Evolutionary conservation across 2,113 vertebrate genomes (phyloP).

Genomic region (Boulengeromyrus knoepffleri): DNA sequence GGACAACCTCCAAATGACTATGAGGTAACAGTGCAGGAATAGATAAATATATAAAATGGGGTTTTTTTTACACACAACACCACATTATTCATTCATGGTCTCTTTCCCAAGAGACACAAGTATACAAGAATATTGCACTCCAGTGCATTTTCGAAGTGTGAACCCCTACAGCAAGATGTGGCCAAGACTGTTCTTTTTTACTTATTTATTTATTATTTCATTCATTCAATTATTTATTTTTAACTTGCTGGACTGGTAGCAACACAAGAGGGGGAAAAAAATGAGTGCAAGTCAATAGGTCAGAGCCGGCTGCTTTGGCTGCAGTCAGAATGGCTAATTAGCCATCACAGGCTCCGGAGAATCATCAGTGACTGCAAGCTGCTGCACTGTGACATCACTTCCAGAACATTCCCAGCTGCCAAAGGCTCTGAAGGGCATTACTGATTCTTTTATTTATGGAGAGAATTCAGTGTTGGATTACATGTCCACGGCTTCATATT

Average conservation of each 20-base stretch:
- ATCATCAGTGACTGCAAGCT: background rate
- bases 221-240: background rate
- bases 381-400: background rate
- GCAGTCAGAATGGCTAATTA: background rate
- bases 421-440: background rate
- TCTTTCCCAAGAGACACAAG: background rate
- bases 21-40: background rate
- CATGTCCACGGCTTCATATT: background rate
- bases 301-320: background rate
- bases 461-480: background rate
- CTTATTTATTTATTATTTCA: background rate
- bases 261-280: background rate
- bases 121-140: background rate
- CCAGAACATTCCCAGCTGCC: background rate
- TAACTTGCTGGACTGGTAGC: background rate
- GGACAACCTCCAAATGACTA: background rate
- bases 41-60: background rate
- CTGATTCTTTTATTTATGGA: background rate
- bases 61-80: background rate
- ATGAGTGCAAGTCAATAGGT: background rate
- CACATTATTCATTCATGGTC: slow-evolving; percentile 3
- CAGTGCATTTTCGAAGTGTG: background rate
- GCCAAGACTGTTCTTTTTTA: background rate
- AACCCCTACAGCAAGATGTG: background rate
- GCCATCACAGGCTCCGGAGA: background rate